Base-by-base conservation (phyloP, 2,797 vertebrate genomes). In the Babyrousa celebensis region DNA sequence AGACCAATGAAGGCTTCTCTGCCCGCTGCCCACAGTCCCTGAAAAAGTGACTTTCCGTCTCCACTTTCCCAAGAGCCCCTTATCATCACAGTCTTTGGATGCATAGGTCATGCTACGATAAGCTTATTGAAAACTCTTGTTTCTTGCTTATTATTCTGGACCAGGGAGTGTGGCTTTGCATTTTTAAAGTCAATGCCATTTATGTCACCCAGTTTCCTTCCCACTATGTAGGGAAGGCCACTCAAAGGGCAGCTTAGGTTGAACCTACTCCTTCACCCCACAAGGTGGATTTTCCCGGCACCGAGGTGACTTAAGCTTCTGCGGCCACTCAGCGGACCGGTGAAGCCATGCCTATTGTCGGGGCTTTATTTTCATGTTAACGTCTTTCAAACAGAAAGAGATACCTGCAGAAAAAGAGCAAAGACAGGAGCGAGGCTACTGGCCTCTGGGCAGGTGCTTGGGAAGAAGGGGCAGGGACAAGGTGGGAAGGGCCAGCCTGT, bases 301-400 rank as follows among this genome's bases (percentile, higher is more conserved):
- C 58, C 23, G n/a, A 36, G 21, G 25, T 27, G 70, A 21, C 25
- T 71, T 56, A 32, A 65, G 21, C 71, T 56, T 27, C 23, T 77
- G 23, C 10, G 18, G 80, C 32, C 2, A 43, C 23, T 40, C 52
- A 68, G 52, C 48, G 67, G 82, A 52, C 68, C 18, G 2, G 36
- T 62, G 77, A 95, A 77, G 52, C 32, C 56, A 65, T 1, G 25
- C 67, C 7, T 65, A 23, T 16, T 25, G 36, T 6, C 79, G 58
- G 23, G 36, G 36, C 3, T 29, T 67, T 72, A 32, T 65, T 77
- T 72, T 4, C 10, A 71, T 43, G 14, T 29, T 43, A 85, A 70
- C 32, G 9, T 71, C 79, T 71, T 89, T n/a, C 80, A 90, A 83
- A 87, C 58, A 75, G 20, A 82, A 83, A 71, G 52, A 77, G 25